Evolutionary conservation across 2,113 vertebrate species (phyloP), one percentile per base, ranked within the genome.

Genomic region (Catharus fuscescens): DNA sequence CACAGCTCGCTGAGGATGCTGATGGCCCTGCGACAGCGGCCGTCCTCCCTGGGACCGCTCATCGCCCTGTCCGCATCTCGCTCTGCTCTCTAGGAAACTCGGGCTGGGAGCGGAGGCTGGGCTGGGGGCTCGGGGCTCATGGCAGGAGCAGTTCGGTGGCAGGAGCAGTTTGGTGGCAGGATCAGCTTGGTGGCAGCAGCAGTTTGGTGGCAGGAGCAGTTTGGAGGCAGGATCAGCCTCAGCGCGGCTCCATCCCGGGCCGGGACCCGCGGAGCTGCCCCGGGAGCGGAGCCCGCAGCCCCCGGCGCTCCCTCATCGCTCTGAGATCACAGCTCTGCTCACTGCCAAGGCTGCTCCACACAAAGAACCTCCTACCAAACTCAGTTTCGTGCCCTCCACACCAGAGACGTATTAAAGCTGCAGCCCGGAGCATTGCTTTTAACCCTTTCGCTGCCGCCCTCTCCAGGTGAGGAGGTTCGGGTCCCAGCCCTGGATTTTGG

Each of bases 1-100:
- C 98, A 98, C 54, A 98, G 95, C 74, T 97, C 96, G 7, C 73
- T 95, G 96, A 98, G 90, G 67, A 98, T 96, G 92, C 47, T 93
- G 50, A 97, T 86, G 25, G 98, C 98, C 77, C 90, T 96, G 91
- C 95, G 97, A 90, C 98, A 98, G 26, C 93, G 97, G 66, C 87
- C 62, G 71, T 96, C 96, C 84, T 96, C 95, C 94, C 72, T 57
- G 90, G 94, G 28, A 32, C 90, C 94, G 23, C 96, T 97, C 98
- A 98, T 98, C 94, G 94, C 97, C 96, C 96, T 38, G 84, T 36
- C 73, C 11, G 92, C 97, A 98, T 97, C 96, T 81, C 40, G 57
- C 93, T 48, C 85, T 2, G 91, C 92, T 89, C 65, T 42, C 77
- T 20, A 50, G 79, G 81, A 87, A 93, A 82, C 66, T 31, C 90